phyloP scores from a whole-genome alignment of 2,797 vertebrate genomes.

The Euphonia xanthogaster region DNA sequence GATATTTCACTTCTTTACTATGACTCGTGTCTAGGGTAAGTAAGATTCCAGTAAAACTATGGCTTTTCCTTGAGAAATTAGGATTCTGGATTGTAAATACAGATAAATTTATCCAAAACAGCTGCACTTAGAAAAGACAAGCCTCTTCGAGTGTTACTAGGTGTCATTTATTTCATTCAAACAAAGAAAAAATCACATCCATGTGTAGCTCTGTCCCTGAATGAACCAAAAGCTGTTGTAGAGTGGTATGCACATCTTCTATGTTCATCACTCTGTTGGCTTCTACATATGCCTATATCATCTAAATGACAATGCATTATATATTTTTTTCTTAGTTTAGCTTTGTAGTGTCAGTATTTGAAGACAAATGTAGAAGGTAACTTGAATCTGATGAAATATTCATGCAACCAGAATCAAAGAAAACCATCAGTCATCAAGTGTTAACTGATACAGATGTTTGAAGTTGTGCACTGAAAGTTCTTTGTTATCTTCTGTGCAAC shows the following conservation, averaged over 20 bases:
- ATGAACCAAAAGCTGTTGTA: neutral
- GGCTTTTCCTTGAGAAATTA: neutral
- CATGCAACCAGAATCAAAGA: neutral
- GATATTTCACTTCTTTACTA: neutral
- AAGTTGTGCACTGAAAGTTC: neutral
- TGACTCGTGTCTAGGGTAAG: neutral
- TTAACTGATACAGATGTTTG: rapidly evolving
- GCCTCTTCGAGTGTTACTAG: neutral
- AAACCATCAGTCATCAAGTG: neutral
- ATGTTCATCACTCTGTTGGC: neutral
- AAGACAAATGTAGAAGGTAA: neutral
- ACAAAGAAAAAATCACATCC: neutral
- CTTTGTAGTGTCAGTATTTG: neutral
- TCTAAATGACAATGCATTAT: neutral
- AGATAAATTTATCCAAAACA: neutral
- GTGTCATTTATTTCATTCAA: neutral
- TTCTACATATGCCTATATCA: neutral
- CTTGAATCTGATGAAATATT: neutral
- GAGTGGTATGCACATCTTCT: neutral
- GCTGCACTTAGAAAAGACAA: neutral
- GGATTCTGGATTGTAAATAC: neutral
- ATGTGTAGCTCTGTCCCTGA: neutral
- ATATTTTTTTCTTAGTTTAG: neutral
- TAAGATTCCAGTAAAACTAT: neutral
- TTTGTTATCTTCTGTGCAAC: neutral